These are phyloP conservation scores for Micromesistius poutassou DNA, from an alignment of 2,797 vertebrate genomes.

Conservation along the genomic window DNA sequence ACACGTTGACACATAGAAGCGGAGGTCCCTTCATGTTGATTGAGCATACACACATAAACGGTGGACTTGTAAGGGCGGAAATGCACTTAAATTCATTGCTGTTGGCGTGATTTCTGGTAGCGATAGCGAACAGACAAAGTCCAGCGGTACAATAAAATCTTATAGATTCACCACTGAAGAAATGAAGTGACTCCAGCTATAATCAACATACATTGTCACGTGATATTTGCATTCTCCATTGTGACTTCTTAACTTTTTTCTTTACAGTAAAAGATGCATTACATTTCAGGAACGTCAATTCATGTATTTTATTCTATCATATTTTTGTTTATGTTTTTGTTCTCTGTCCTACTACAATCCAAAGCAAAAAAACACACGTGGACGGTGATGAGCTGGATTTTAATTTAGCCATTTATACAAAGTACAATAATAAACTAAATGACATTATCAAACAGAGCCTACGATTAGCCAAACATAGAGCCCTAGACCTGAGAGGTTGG, in stretches of 20 bases:
- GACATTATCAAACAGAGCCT: too few species aligned
- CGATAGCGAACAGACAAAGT: conserved; percentile 31
- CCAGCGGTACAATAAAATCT: conserved; percentile 22
- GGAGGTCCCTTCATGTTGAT: too few species aligned
- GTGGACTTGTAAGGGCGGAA: conserved; percentile 4
- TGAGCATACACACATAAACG: too few species aligned
- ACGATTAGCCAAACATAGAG: too few species aligned
- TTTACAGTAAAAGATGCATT: too few species aligned
- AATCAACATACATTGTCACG: conserved; percentile 7
- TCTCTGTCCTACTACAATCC: not conserved
- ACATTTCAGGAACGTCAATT: not conserved
- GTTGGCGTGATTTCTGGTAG: not conserved
- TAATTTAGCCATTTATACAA: not conserved
- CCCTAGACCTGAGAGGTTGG: too few species aligned
- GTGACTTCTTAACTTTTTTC: not conserved
- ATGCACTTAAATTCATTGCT: not conserved
- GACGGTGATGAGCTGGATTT: not conserved
- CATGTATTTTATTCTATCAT: not conserved
- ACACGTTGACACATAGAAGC: too few species aligned
- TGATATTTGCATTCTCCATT: not conserved
- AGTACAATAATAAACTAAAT: too few species aligned
- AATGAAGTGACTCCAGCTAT: not conserved
- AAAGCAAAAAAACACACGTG: not conserved
- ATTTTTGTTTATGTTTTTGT: not conserved
- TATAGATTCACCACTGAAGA: conserved; percentile 15